These are phyloP conservation scores for Calosoma granatense DNA, from an alignment of 1,140 invertebrate genomes.

Conservation along the genomic window DNA sequence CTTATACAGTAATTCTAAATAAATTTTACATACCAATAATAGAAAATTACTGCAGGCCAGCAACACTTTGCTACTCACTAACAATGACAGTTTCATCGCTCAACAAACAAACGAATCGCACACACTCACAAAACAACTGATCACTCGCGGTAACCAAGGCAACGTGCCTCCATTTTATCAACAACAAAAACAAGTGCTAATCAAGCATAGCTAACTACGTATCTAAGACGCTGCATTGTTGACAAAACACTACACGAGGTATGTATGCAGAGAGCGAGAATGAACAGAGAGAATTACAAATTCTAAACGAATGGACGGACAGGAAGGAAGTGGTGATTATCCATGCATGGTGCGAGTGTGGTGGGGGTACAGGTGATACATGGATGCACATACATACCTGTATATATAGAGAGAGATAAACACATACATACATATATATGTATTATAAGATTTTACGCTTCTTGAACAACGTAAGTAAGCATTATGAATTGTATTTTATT, in stretches of 20 bases:
- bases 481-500: no score
- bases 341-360: conserved; percentile 20
- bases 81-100: conserved; percentile 15
- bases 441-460: no score
- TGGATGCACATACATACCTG: not conserved
- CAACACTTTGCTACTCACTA: conserved; percentile 26
- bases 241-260: conserved; percentile 11
- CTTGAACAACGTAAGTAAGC: no score
- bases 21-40: conserved; percentile 23
- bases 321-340: conserved; percentile 32
- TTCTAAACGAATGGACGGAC: conserved; percentile 21
- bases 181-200: conserved; percentile 10
- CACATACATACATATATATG: not conserved
- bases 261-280: not conserved
- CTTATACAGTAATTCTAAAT: no score
- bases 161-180: conserved; percentile 18
- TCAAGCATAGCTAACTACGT: conserved; percentile 9
- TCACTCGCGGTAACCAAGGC: no score
- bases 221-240: conserved; percentile 11
- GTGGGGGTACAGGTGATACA: not conserved
- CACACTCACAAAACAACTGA: not conserved
- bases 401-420: not conserved
- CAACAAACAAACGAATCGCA: not conserved
- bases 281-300: not conserved
- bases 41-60: conserved; percentile 25